Percentiles rank a stretch among this genome's conserved stretches.
Evolutionary conservation across 2,797 vertebrate genomes (phyloP).

Genomic region (Momotus momota): DNA sequence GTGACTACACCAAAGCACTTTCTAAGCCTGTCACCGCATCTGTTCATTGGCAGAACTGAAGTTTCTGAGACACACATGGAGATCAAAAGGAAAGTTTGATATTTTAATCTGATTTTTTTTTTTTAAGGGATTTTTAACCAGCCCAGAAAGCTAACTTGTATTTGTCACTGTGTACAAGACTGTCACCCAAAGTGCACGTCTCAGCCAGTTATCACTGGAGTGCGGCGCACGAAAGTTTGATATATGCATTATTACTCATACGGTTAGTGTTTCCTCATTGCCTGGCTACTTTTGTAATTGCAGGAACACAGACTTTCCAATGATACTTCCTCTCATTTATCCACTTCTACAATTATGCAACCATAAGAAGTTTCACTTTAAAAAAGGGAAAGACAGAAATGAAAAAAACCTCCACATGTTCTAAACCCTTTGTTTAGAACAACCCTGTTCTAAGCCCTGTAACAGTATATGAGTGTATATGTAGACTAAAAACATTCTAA

Average conservation of each 20-base stretch:
- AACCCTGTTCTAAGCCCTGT: not conserved
- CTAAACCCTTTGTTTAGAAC: no score
- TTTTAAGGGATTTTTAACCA: not conserved
- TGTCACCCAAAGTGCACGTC: not conserved
- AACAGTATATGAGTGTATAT: not conserved
- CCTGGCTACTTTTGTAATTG: not conserved
- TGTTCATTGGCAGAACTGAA: not conserved
- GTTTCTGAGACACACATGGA: not conserved
- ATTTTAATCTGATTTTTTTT: not conserved
- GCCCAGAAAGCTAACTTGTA: not conserved
- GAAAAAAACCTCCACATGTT: not conserved
- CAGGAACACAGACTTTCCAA: not conserved
- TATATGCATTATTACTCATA: not conserved
- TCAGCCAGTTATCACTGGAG: not conserved
- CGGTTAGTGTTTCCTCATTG: not conserved
- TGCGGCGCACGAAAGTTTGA: not conserved
- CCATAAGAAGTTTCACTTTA: not conserved
- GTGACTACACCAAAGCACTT: not conserved
- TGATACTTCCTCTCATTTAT: not conserved
- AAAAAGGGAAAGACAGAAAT: not conserved
- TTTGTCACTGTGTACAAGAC: not conserved
- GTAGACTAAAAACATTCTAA: not conserved
- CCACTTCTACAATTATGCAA: not conserved
- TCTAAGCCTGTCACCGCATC: not conserved
- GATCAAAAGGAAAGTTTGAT: not conserved